These are phyloP conservation scores for Magallana nippona DNA, from an alignment of 2,888 invertebrate species.

Conservation along the genomic window DNA sequence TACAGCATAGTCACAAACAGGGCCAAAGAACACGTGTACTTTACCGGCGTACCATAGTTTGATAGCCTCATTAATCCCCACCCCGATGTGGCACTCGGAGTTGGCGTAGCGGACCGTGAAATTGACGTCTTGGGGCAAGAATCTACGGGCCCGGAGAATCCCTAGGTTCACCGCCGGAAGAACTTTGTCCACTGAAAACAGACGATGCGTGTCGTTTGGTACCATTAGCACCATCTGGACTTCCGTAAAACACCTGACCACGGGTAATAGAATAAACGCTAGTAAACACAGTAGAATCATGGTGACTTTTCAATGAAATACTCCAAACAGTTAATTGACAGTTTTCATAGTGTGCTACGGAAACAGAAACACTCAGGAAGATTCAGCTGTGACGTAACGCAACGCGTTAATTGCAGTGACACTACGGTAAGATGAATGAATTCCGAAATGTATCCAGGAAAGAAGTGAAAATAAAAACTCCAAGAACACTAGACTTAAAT, in stretches of 20 bases:
- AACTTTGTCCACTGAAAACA: background rate
- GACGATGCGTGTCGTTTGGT: background rate
- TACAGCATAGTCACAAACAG: conserved; percentile 84
- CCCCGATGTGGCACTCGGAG: conserved; percentile 67
- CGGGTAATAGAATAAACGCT: background rate
- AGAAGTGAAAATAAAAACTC: too few relatives aligned
- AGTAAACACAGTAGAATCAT: background rate
- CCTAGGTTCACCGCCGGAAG: conserved; percentile 11
- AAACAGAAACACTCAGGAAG: background rate
- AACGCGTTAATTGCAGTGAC: background rate
- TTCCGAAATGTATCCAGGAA: background rate
- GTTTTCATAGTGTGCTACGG: background rate
- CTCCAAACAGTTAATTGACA: background rate
- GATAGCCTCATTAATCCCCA: conserved; percentile 73
- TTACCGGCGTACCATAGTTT: conserved; percentile 56
- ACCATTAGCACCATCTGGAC: background rate
- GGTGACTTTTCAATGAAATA: background rate
- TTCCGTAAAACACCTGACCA: background rate
- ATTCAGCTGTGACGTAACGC: too few relatives aligned
- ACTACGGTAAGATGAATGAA: background rate
- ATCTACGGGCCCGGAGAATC: background rate
- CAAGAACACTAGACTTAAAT: too few relatives aligned
- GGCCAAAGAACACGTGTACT: conserved; percentile 76
- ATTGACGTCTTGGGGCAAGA: conserved; percentile 45
- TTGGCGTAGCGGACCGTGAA: conserved; percentile 64